These are phyloP conservation scores for Orius laevigatus DNA, from an alignment of 1,140 invertebrate genomes.

Conservation along the genomic window DNA sequence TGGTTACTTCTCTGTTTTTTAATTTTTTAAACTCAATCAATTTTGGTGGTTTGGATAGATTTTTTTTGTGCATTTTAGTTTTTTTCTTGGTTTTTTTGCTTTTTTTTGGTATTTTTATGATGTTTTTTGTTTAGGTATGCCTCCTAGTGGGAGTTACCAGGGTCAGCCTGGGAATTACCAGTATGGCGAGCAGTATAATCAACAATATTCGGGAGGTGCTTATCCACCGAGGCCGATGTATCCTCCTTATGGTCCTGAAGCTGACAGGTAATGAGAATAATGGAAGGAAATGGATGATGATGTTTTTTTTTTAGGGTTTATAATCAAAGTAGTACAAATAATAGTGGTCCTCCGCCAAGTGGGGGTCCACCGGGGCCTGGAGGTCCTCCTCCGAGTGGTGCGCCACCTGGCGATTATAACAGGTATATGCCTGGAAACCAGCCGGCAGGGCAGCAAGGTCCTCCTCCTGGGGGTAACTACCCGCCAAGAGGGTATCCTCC, in stretches of 20 bases:
- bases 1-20: conserved; percentile 12
- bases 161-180: conserved; percentile 32
- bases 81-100: not conserved
- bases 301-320: conserved; percentile 6
- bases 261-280: conserved; percentile 35
- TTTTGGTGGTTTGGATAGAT: too few species aligned
- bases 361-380: conserved; percentile 19
- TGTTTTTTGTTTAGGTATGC: conserved; percentile 24
- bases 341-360: conserved; percentile 1
- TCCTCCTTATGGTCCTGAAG: conserved; percentile 54
- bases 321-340: conserved; percentile 8
- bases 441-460: conserved; percentile 1
- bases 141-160: conserved; percentile 32
- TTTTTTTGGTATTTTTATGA: not conserved
- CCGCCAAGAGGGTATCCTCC: conserved; percentile 7
- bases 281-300: not conserved
- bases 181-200: conserved; percentile 32
- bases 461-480: conserved; percentile 16
- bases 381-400: conserved; percentile 10
- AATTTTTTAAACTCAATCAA: not conserved
- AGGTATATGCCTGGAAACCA: too few species aligned
- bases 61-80: not conserved
- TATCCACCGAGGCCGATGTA: conserved; percentile 43
- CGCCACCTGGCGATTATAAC: conserved; percentile 14
- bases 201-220: conserved; percentile 21